Conservation (phyloP, 2,888 invertebrate genomes). For the Platerodrilus igneus region DNA sequence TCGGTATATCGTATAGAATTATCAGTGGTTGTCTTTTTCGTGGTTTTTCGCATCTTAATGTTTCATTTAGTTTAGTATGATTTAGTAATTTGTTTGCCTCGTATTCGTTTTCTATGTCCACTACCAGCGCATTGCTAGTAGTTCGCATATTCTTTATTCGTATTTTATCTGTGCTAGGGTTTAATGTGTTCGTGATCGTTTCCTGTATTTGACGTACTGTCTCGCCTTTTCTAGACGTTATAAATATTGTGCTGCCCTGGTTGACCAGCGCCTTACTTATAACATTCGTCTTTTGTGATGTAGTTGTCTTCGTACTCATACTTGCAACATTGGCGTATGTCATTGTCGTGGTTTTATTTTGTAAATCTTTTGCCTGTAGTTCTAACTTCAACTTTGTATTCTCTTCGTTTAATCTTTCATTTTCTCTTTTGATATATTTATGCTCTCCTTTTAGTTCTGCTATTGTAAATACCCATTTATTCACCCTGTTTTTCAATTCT, state of each 20-base stretch:
- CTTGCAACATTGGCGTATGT: too few relatives aligned
- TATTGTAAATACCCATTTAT: slow-evolving; percentile 6
- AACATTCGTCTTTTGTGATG: background rate
- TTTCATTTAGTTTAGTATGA: too few relatives aligned
- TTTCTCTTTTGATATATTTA: slow-evolving; percentile 2
- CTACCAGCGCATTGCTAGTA: background rate
- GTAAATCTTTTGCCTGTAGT: too few relatives aligned
- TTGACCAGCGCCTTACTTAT: background rate
- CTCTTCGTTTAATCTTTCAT: too few relatives aligned
- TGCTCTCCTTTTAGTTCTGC: background rate
- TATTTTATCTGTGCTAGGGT: slow-evolving; percentile 7
- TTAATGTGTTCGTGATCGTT: background rate
- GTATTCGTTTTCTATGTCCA: background rate
- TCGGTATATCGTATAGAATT: slow-evolving; percentile 5
- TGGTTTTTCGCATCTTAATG: background rate
- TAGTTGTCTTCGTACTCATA: background rate
- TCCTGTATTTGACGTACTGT: background rate
- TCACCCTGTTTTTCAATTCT: background rate
- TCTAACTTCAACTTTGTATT: too few relatives aligned
- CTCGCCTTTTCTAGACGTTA: background rate
- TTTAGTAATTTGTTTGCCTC: background rate
- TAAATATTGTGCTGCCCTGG: background rate
- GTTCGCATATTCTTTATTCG: slow-evolving; percentile 1
- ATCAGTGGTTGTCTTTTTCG: slow-evolving; percentile 6
- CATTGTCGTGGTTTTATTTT: too few relatives aligned